These are phyloP conservation scores for Shargacucullia verbasci DNA, from an alignment of 2,888 invertebrate genomes.

Conservation along the genomic window DNA sequence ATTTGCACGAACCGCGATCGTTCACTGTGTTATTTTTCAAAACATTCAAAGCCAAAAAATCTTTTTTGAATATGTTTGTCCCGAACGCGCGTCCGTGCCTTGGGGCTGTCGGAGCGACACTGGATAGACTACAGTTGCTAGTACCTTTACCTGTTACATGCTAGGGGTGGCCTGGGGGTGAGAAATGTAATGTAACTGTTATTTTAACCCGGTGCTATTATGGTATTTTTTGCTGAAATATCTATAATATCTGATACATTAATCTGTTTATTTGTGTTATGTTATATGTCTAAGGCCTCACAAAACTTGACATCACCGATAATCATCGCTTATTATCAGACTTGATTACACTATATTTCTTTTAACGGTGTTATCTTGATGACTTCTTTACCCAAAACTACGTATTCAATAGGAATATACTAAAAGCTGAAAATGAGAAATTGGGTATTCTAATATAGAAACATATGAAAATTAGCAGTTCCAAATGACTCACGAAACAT, in stretches of 20 bases:
- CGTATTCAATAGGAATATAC: no score
- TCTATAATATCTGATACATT: no score
- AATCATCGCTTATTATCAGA: no score
- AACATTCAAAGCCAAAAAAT: constrained; percentile 42
- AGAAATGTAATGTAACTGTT: constrained; percentile 28
- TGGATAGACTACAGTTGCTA: constrained; percentile 58
- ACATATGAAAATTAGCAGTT: constrained; percentile 31
- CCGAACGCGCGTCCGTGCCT: constrained; percentile 58
- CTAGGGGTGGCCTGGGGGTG: constrained; percentile 57
- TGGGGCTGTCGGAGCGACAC: constrained; percentile 61
- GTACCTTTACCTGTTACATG: constrained; percentile 84
- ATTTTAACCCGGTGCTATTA: constrained; percentile 14
- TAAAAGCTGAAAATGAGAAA: no score
- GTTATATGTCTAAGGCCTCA: no score
- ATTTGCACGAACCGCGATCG: constrained; percentile 35
- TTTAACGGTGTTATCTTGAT: no score
- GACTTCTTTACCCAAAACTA: no score
- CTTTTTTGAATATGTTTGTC: constrained; percentile 26
- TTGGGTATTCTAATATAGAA: no score
- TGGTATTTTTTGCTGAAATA: neutral
- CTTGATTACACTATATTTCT: no score
- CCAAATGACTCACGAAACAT: constrained; percentile 14
- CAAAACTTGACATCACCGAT: no score
- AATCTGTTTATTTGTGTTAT: no score
- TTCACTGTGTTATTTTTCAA: constrained; percentile 51